Evolutionary conservation across 2,113 vertebrate species (phyloP).

Genomic region (Calyptomena viridis): DNA sequence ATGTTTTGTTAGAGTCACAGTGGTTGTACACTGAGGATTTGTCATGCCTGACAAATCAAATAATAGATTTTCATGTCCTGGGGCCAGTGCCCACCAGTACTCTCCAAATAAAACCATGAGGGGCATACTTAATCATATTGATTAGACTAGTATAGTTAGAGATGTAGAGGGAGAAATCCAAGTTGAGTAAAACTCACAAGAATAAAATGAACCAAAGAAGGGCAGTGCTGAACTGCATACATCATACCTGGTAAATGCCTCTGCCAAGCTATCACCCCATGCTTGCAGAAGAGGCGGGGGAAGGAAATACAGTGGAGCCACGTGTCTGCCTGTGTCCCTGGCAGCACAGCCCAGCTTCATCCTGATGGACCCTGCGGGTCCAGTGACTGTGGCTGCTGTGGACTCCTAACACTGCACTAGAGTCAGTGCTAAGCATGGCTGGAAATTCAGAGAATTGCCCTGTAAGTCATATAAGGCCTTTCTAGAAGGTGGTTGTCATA

Average conservation of each 20-base stretch:
- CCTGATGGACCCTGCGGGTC: neutral
- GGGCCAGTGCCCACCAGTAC: neutral
- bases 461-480: neutral
- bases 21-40: neutral
- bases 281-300: neutral
- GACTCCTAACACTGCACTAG: neutral
- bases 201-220: rapidly evolving
- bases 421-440: neutral
- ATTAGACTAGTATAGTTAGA: neutral
- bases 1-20: neutral
- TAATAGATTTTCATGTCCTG: neutral
- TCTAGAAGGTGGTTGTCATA: neutral
- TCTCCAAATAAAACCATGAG: neutral
- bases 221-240: neutral
- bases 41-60: neutral
- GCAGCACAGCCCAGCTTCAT: neutral
- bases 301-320: rapidly evolving
- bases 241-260: neutral
- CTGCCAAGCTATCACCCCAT: neutral
- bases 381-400: neutral
- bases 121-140: neutral
- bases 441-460: neutral
- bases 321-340: neutral
- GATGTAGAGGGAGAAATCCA: neutral
- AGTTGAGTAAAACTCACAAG: neutral